A percentile compares a stretch with the other conserved stretches of the same genome.
Conservation (phyloP, 1,140 invertebrate genomes). For the Heliconius hewitsoni region DNA sequence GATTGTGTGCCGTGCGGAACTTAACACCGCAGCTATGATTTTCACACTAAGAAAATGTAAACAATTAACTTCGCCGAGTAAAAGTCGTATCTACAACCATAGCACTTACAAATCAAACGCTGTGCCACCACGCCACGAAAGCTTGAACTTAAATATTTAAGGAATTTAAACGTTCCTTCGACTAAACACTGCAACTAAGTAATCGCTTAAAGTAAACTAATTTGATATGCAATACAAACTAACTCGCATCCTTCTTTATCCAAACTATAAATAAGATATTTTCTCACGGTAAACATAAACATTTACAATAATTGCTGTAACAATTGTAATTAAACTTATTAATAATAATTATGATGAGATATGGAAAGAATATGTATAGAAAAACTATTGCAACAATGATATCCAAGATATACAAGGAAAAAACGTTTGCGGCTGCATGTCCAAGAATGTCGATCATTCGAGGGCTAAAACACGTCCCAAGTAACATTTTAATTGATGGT, state of each 20-base stretch:
- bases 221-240: too few relatives aligned
- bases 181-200: too few relatives aligned
- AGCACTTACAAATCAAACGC: too few relatives aligned
- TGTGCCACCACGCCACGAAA: too few relatives aligned
- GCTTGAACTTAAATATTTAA: too few relatives aligned
- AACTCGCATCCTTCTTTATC: too few relatives aligned
- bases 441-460: slow-evolving; percentile 28
- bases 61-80: too few relatives aligned
- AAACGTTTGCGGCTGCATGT: neutral
- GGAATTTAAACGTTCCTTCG: too few relatives aligned
- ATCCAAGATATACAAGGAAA: slow-evolving; percentile 25
- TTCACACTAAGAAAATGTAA: too few relatives aligned
- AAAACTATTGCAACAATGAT: slow-evolving; percentile 7
- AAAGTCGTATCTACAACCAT: too few relatives aligned
- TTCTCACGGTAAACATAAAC: neutral
- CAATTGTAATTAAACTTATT: slow-evolving; percentile 11
- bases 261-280: neutral
- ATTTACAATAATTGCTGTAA: neutral
- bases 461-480: slow-evolving; percentile 40
- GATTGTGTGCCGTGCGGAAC: too few relatives aligned
- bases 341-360: slow-evolving; percentile 6
- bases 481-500: slow-evolving; percentile 60
- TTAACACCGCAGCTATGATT: too few relatives aligned
- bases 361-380: slow-evolving; percentile 13
- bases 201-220: neutral